Conservation (phyloP, 2,113 vertebrate genomes). For the Bos javanicus region DNA sequence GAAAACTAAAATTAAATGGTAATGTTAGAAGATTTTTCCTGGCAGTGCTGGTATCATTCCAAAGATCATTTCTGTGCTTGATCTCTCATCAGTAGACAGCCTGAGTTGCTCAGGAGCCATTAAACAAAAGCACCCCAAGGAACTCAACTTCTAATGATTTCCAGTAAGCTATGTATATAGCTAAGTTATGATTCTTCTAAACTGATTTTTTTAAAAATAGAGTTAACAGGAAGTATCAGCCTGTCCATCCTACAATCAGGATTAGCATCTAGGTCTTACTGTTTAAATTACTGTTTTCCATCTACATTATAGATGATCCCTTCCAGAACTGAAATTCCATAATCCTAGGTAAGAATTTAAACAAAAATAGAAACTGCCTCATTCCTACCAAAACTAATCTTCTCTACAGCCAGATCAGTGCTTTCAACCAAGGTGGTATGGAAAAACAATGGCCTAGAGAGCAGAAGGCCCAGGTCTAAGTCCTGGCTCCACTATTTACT, state of each 20-base stretch:
- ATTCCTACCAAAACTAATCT: conserved; percentile 11
- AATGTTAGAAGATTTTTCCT: conserved; percentile 24
- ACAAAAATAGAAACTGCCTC: conserved; percentile 23
- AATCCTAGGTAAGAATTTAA: conserved; percentile 21
- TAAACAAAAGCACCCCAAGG: not conserved
- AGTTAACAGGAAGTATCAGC: conserved; percentile 26
- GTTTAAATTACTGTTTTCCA: not conserved
- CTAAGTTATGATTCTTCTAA: not conserved
- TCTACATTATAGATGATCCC: not conserved
- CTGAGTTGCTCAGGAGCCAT: not conserved
- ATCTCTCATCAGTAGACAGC: not conserved
- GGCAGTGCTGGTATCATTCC: not conserved
- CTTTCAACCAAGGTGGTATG: not conserved
- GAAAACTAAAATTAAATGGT: conserved; percentile 51
- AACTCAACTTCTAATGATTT: conserved; percentile 18
- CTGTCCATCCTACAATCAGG: not conserved
- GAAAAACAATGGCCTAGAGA: not conserved
- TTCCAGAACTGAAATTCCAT: not conserved
- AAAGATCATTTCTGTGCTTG: conserved; percentile 21
- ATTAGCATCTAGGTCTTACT: conserved; percentile 34
- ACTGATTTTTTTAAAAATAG: not conserved
- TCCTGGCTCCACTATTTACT: not conserved
- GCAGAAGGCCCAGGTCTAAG: not conserved
- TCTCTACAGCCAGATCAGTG: not conserved
- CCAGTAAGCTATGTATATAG: conserved; percentile 1